A percentile compares a stretch with the other conserved stretches of the same genome.
These are phyloP conservation scores for Poecile atricapillus DNA, from an alignment of 2,113 vertebrate genomes.

Conservation along the genomic window DNA sequence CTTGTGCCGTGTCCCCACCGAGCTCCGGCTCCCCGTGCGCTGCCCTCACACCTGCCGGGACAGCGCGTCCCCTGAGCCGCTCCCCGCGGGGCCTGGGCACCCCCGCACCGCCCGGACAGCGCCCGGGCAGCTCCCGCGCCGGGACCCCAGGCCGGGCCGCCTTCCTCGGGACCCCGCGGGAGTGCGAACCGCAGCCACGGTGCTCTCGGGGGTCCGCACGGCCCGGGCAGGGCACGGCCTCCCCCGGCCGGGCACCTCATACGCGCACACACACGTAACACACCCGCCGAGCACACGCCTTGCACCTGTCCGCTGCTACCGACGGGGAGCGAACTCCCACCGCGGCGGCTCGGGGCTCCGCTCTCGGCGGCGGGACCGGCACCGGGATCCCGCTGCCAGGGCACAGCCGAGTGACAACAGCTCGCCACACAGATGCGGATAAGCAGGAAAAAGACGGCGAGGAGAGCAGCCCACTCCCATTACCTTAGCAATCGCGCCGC, in stretches of 20 bases:
- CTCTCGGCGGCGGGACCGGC: not conserved
- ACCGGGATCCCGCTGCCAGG: not conserved
- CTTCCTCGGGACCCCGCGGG: not conserved
- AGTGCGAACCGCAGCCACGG: not conserved
- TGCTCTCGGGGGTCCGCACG: not conserved
- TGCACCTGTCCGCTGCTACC: not conserved
- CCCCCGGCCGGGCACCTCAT: not conserved
- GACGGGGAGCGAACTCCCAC: not conserved
- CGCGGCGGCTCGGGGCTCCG: not conserved
- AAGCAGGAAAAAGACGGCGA: not conserved
- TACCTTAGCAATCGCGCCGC: slow-evolving; percentile 71
- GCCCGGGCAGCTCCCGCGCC: not conserved
- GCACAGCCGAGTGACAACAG: not conserved
- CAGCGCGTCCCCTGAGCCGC: not conserved
- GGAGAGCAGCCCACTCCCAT: slow-evolving; percentile 39
- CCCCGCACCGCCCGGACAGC: not conserved
- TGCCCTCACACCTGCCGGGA: not conserved
- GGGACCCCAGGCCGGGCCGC: not conserved
- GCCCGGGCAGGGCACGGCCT: not conserved
- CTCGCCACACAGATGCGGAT: not conserved
- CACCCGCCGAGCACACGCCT: not conserved
- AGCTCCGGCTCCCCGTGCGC: not conserved
- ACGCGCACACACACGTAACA: not conserved
- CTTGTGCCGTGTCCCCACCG: not conserved
- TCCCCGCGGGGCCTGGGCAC: not conserved